A percentile compares a stretch with the other conserved stretches of the same genome.
These are phyloP conservation scores for Hylaea fasciaria DNA, from an alignment of 2,888 invertebrate genomes.

Conservation along the genomic window DNA sequence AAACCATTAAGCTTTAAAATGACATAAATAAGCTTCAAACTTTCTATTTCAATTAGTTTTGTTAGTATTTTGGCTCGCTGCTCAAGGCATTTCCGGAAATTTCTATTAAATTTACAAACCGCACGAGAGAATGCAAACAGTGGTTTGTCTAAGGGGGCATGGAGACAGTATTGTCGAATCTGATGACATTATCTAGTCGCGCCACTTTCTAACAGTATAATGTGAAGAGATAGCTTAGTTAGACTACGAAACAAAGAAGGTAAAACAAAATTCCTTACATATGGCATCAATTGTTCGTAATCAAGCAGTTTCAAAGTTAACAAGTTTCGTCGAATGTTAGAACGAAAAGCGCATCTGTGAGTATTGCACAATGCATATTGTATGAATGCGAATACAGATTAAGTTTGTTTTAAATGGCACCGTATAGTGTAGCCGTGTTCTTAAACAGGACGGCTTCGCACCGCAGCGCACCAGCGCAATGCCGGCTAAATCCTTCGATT, in stretches of 20 bases:
- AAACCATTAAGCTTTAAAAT: not conserved
- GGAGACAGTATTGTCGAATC: not conserved
- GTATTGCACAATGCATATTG: no score
- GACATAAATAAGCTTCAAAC: not conserved
- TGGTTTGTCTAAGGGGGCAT: not conserved
- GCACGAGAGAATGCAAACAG: not conserved
- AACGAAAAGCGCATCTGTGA: no score
- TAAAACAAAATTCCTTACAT: not conserved
- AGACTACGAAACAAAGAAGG: not conserved
- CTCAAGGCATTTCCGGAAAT: conserved; percentile 1
- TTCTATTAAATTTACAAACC: conserved; percentile 9
- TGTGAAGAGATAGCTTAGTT: not conserved
- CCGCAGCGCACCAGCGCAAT: conserved; percentile 15
- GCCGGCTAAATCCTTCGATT: conserved; percentile 23
- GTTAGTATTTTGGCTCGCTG: conserved; percentile 3
- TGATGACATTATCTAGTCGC: not conserved
- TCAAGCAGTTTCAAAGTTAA: no score
- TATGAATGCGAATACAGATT: not conserved
- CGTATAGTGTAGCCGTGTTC: not conserved
- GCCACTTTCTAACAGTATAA: not conserved
- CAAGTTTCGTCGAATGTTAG: no score
- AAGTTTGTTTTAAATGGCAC: not conserved
- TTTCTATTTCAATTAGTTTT: not conserved
- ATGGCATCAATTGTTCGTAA: no score
- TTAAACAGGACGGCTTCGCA: conserved; percentile 7